Conservation (phyloP, 2,797 vertebrate species). For the Bovichtus variegatus region DNA sequence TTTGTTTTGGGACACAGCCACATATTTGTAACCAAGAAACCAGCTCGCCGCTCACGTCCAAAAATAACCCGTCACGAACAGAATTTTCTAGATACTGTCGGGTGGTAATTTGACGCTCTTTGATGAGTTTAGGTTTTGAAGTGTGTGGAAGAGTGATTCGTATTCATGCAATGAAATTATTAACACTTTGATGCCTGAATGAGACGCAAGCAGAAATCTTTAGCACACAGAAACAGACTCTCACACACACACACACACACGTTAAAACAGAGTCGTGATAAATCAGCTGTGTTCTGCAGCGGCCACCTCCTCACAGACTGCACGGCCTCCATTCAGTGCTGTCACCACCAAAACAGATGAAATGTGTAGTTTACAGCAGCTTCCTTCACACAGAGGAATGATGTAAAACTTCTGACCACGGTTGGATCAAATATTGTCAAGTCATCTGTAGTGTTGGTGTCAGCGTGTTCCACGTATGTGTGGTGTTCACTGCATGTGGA, state of each 20-base stretch:
- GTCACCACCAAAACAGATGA: constrained; percentile 28
- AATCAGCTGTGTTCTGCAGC: constrained; percentile 40
- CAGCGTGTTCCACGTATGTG: constrained; percentile 1
- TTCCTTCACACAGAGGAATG: constrained; percentile 8
- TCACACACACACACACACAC: not conserved
- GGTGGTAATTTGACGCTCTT: constrained; percentile 39
- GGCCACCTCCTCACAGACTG: constrained; percentile 37
- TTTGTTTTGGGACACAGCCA: constrained; percentile 20
- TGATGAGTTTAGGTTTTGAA: constrained; percentile 55
- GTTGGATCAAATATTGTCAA: not conserved
- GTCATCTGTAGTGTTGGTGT: not conserved
- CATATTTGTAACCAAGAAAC: constrained; percentile 27
- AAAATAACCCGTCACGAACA: constrained; percentile 50
- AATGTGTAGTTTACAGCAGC: constrained; percentile 6
- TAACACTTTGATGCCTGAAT: constrained; percentile 38
- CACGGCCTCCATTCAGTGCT: constrained; percentile 28
- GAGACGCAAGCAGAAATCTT: constrained; percentile 15
- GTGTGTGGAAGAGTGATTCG: constrained; percentile 28
- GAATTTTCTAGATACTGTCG: constrained; percentile 38
- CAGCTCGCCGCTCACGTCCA: constrained; percentile 22
- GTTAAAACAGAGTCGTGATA: constrained; percentile 36
- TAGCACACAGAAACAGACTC: not conserved
- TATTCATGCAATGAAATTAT: constrained; percentile 32
- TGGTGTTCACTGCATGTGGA: not conserved
- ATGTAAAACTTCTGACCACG: constrained; percentile 4